Evolutionary conservation across 2,888 invertebrate species (phyloP).

Genomic region (Cyclophora albipunctata): DNA sequence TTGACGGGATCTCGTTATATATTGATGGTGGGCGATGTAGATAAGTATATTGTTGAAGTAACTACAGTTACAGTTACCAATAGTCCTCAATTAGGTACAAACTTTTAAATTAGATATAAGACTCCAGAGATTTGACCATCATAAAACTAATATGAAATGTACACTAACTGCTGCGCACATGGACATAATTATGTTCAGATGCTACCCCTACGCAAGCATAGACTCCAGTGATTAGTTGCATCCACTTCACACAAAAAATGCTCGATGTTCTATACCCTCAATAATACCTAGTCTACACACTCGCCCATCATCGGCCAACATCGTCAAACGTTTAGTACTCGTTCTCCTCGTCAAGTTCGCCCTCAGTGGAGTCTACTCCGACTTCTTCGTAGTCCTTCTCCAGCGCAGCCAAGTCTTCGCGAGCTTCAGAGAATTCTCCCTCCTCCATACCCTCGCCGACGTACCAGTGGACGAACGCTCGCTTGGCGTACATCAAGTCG

Average conservation of each 20-base stretch:
- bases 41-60: no score
- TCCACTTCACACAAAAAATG: not conserved
- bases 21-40: not conserved
- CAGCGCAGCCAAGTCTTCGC: slow-evolving; percentile 88
- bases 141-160: no score
- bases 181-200: no score
- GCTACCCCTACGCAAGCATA: no score
- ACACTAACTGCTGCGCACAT: no score
- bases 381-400: slow-evolving; percentile 89
- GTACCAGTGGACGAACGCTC: slow-evolving; percentile 97
- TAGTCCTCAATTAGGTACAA: no score
- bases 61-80: no score
- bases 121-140: no score
- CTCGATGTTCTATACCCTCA: not conserved
- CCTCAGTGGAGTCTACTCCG: slow-evolving; percentile 83
- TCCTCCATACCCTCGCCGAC: slow-evolving; percentile 92
- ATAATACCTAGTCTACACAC: not conserved
- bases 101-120: no score
- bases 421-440: slow-evolving; percentile 90
- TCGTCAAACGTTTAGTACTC: slow-evolving; percentile 69
- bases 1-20: slow-evolving; percentile 13
- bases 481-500: slow-evolving; percentile 96
- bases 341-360: slow-evolving; percentile 80
- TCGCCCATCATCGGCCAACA: no score
- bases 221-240: no score